Conservation (phyloP, 1,140 invertebrate genomes). For the Tetranychus cinnabarinus region DNA sequence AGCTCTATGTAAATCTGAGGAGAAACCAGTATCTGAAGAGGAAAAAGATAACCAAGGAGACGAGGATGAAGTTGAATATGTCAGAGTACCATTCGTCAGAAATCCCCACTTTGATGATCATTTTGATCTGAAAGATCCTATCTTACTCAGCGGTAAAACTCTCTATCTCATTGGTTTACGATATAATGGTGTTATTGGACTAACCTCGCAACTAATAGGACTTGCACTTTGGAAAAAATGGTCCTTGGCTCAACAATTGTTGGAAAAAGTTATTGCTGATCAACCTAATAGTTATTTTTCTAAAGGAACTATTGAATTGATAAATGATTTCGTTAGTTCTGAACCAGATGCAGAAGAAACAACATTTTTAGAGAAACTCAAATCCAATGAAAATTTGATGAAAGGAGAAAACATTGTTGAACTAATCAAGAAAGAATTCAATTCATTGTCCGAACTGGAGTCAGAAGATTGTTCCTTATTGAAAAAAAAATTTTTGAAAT, state of each 20-base stretch:
- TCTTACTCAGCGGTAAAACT: slow-evolving; percentile 49
- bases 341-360: background rate
- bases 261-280: slow-evolving; percentile 17
- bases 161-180: slow-evolving; percentile 30
- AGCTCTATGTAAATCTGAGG: slow-evolving; percentile 1
- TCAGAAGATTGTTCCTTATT: slow-evolving; percentile 14
- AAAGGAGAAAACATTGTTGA: background rate
- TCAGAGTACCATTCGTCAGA: slow-evolving; percentile 42
- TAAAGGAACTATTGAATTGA: background rate
- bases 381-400: background rate
- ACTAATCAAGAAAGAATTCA: background rate
- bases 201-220: slow-evolving; percentile 33
- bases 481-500: slow-evolving; percentile 13
- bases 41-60: slow-evolving; percentile 24
- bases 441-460: background rate
- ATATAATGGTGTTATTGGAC: slow-evolving; percentile 27
- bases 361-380: background rate
- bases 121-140: slow-evolving; percentile 46
- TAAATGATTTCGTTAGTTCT: background rate
- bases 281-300: background rate
- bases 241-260: slow-evolving; percentile 25
- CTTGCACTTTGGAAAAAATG: slow-evolving; percentile 38
- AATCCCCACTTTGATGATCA: slow-evolving; percentile 65
- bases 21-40: background rate
- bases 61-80: slow-evolving; percentile 23